phyloP scores from a whole-genome alignment of 2,888 invertebrate species.

The Pecten maximus region DNA sequence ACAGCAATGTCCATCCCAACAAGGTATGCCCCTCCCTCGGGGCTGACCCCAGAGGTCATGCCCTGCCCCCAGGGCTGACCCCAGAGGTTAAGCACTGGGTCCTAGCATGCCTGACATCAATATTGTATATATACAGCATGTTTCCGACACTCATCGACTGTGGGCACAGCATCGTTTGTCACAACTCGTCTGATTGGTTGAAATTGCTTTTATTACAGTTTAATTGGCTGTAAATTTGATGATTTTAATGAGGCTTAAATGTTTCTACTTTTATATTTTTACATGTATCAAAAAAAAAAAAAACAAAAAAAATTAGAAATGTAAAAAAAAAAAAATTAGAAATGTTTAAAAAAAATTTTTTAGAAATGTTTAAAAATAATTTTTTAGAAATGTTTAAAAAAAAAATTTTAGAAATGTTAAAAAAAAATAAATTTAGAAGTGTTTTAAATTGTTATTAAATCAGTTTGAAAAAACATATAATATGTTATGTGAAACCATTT shows the following conservation, averaged over 20 bases:
- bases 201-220: not conserved
- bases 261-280: too few relatives aligned
- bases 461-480: not conserved
- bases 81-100: not conserved
- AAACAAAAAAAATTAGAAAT: too few relatives aligned
- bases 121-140: constrained; percentile 32
- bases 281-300: too few relatives aligned
- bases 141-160: not conserved
- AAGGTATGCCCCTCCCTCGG: constrained; percentile 39
- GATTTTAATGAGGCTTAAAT: not conserved
- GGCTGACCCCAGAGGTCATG: not conserved
- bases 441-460: not conserved
- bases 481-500: too few relatives aligned
- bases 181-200: not conserved
- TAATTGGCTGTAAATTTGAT: not conserved
- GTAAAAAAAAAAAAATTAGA: too few relatives aligned
- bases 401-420: too few relatives aligned
- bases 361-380: too few relatives aligned
- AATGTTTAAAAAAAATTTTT: too few relatives aligned
- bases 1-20: constrained; percentile 40
- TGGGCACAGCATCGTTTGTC: not conserved
- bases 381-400: too few relatives aligned
- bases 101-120: not conserved
- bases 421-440: too few relatives aligned
- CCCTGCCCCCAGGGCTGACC: not conserved